Base-by-base conservation (phyloP, 30 jellyfish, hydroid and myxozoan genomes). In the Cassiopea xamachana region DNA sequence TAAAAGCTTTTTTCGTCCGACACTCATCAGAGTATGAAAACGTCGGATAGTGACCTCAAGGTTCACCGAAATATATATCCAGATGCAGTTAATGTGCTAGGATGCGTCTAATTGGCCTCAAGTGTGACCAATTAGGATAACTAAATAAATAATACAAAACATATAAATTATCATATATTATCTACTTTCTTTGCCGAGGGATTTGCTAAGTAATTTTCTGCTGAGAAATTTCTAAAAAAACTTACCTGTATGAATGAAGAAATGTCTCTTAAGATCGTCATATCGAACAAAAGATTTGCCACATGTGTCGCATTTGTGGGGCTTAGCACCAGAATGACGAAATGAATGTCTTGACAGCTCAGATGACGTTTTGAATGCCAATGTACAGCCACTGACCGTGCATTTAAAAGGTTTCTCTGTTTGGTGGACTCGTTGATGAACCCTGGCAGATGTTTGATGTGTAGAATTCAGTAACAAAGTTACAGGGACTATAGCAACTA, bases 291-390 rank as follows among this genome's bases (percentile, higher is more conserved):
- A 95, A 1, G 99, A 87, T 61, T 91, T 91, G 39, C 86, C 97
- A 74, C 99, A 95, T 50, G 93, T 88, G 85, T 92, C 92, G 80
- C 99, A 95, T 67, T 92, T 91, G 58, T 85, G 97, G 27, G 99
- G 99, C 68, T 95, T 95, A 69, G 93, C 97, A 4, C 99, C 99
- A 45, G 99, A 92, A 71, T 95, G 99, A 4, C 99, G 97, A 83
- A 95, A 95, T 45, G 94, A 96, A 79, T 95, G 99, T 12, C 99
- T 92, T 16, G 99, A 84, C 39, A 95, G 90, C 69, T 95, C 99
- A 4, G 99, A 95, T 4, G 99, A 83, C 49, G 99, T 95, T 84
- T 95, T 95, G 96, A 95, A 95, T 55, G 99, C 97, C 72, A 92
- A 92, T 7, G 90, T 78, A 64, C 99, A 95, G 17, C 94, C 97